Conservation (phyloP, 2,888 invertebrate species). For the Oligia strigilis region DNA sequence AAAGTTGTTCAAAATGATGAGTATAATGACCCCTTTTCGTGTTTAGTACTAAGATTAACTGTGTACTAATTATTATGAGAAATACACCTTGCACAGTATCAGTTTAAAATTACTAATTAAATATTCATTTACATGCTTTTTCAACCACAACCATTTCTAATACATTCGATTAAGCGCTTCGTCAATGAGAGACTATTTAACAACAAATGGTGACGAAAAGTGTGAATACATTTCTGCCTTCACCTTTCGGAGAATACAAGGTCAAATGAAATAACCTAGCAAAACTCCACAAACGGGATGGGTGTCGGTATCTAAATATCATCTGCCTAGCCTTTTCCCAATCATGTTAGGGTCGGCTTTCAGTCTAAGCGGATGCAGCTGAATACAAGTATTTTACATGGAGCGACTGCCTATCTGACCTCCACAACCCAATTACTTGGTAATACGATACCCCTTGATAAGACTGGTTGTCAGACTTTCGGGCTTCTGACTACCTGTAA, state of each 20-base stretch:
- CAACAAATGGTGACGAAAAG: neutral
- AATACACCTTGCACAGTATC: constrained; percentile 28
- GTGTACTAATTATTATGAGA: neutral
- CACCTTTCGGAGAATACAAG: neutral
- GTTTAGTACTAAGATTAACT: no score
- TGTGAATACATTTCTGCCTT: neutral
- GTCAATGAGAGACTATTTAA: neutral
- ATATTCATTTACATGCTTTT: constrained; percentile 41
- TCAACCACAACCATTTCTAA: constrained; percentile 39
- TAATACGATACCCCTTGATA: no score
- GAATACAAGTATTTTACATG: no score
- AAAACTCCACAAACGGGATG: neutral
- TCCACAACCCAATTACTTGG: no score
- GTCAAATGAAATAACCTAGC: neutral
- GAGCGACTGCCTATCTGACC: no score
- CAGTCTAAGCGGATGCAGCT: no score
- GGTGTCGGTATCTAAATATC: neutral
- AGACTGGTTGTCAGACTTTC: no score
- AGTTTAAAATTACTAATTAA: neutral
- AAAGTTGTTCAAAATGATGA: no score
- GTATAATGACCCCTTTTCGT: no score
- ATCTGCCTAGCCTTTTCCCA: no score
- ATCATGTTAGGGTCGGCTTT: no score
- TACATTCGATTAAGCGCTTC: neutral
- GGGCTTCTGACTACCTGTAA: no score